A percentile compares a stretch with the other conserved stretches of the same genome.
Conservation (phyloP, 1,140 invertebrate genomes). For the Trissolcus basalis region DNA sequence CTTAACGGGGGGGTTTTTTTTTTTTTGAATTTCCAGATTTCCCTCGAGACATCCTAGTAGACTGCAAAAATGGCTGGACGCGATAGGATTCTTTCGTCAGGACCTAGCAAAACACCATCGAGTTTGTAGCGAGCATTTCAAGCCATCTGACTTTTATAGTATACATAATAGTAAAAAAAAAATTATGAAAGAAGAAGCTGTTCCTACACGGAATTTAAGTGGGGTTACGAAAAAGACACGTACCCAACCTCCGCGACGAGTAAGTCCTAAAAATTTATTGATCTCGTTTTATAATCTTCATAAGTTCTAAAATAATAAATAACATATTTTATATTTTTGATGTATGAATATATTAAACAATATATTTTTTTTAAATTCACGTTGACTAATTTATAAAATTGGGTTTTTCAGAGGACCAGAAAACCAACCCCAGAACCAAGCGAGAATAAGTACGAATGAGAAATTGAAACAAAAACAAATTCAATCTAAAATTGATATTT, state of each 20-base stretch:
- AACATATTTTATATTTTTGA: too few species aligned
- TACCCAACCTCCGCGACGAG: conserved; percentile 12
- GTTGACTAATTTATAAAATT: not conserved
- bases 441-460: too few species aligned
- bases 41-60: conserved; percentile 43
- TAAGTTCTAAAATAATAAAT: too few species aligned
- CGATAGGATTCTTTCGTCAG: conserved; percentile 30
- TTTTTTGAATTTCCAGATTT: conserved; percentile 29
- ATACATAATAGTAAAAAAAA: conserved; percentile 52
- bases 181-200: conserved; percentile 46
- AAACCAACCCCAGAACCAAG: too few species aligned
- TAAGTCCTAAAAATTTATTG: conserved; percentile 17
- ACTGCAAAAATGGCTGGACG: conserved; percentile 41
- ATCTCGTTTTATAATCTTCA: too few species aligned
- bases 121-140: conserved; percentile 49
- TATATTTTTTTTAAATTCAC: too few species aligned
- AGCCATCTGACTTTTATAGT: conserved; percentile 49
- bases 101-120: conserved; percentile 42
- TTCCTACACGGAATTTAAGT: conserved; percentile 36
- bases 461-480: too few species aligned
- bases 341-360: too few species aligned
- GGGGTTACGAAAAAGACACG: conserved; percentile 8
- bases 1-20: not conserved
- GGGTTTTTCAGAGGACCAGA: conserved; percentile 1
- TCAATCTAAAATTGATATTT: too few species aligned